Evolutionary conservation across 1,140 invertebrate species (phyloP).

Genomic region (Drosophila parvula): DNA sequence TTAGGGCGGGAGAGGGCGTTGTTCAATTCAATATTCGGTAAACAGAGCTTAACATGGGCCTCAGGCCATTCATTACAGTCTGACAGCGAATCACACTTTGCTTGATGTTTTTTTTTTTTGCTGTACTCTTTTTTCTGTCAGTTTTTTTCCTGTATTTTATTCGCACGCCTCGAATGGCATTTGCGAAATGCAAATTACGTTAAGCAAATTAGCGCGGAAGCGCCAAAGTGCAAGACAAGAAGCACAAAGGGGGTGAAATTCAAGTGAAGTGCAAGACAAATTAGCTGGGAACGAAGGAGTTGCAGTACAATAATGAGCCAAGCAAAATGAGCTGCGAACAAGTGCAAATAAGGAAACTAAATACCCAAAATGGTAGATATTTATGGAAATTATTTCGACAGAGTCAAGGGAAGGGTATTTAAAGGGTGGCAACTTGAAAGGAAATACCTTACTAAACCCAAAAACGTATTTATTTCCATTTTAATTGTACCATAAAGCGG

Average conservation of each 20-base stretch:
- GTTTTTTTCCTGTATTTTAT: constrained; percentile 22
- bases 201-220: constrained; percentile 78
- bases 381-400: constrained; percentile 20
- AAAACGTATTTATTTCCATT: background rate
- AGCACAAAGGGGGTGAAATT: constrained; percentile 22
- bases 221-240: constrained; percentile 65
- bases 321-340: constrained; percentile 24
- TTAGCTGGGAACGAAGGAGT: constrained; percentile 52
- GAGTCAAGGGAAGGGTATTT: background rate
- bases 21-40: constrained; percentile 52
- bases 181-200: constrained; percentile 77
- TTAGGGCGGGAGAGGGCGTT: constrained; percentile 45
- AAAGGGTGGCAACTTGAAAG: background rate
- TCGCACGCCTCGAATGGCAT: constrained; percentile 71
- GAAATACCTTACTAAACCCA: background rate
- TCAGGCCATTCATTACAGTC: constrained; percentile 52
- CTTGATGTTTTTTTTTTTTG: constrained; percentile 1
- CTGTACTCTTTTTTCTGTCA: background rate
- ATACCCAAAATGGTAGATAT: constrained; percentile 19
- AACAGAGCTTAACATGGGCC: constrained; percentile 57
- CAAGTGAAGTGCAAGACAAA: constrained; percentile 59
- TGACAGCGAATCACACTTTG: constrained; percentile 40
- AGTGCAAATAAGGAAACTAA: constrained; percentile 36
- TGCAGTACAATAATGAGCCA: background rate
- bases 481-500: background rate